Evolutionary conservation across 2,797 vertebrate species (phyloP).

Genomic region (Thripadectes ignobilis): DNA sequence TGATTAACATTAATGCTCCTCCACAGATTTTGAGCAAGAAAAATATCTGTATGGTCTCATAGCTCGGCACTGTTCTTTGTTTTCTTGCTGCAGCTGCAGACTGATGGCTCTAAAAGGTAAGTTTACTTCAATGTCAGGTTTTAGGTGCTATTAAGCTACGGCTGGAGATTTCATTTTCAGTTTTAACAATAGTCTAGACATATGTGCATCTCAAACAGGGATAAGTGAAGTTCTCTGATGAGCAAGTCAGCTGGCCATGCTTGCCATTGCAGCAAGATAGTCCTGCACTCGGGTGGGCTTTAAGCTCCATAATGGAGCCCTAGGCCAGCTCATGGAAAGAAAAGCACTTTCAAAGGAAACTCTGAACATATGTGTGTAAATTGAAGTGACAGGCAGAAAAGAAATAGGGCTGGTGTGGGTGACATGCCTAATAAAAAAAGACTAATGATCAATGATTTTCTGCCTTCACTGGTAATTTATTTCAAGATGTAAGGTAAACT

Average conservation of each 20-base stretch:
- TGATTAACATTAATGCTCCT: not conserved
- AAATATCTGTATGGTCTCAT: not conserved
- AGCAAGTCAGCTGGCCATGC: slow-evolving; percentile 38
- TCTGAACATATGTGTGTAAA: not conserved
- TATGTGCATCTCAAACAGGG: slow-evolving; percentile 36
- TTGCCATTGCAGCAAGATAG: not conserved
- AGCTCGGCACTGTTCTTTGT: slow-evolving; percentile 42
- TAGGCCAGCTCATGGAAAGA: not conserved
- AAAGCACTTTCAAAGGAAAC: not conserved
- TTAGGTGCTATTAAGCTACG: slow-evolving; percentile 55
- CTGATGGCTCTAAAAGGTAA: slow-evolving; percentile 43
- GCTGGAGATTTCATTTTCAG: slow-evolving; percentile 57
- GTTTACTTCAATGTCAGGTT: slow-evolving; percentile 44
- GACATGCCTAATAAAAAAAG: not conserved
- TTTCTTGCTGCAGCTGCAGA: slow-evolving; percentile 48
- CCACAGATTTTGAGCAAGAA: slow-evolving; percentile 23
- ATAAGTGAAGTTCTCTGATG: slow-evolving; percentile 57
- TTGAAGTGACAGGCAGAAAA: not conserved
- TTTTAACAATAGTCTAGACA: slow-evolving; percentile 52
- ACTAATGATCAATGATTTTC: not conserved
- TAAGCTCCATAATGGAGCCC: not conserved
- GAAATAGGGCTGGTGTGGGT: not conserved
- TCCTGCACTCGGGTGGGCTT: not conserved
- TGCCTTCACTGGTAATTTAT: not conserved
- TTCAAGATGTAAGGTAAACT: not conserved